Conservation (phyloP, 1,140 invertebrate species). For the Cyclina sinensis region DNA sequence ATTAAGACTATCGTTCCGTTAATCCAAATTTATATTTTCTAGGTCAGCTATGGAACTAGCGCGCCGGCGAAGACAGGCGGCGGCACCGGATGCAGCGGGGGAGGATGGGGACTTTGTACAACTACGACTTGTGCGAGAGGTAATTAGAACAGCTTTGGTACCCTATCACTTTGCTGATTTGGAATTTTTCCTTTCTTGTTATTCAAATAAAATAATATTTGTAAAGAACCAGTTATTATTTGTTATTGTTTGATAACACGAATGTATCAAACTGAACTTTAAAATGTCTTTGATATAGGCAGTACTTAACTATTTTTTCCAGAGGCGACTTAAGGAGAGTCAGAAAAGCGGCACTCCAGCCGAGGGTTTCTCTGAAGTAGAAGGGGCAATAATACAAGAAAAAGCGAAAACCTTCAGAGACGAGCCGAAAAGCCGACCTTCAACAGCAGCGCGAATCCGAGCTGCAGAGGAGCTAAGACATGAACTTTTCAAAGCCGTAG, state of each 20-base stretch:
- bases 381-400: background rate
- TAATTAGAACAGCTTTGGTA: conserved; percentile 8
- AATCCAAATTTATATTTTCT: no score
- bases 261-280: no score
- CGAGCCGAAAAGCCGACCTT: conserved; percentile 5
- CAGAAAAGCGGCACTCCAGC: background rate
- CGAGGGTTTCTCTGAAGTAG: background rate
- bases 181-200: no score
- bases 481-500: conserved; percentile 58
- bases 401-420: conserved; percentile 5
- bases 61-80: conserved; percentile 73
- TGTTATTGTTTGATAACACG: no score
- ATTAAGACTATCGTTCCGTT: no score
- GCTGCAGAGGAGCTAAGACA: conserved; percentile 52
- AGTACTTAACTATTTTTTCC: no score
- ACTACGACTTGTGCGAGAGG: conserved; percentile 73
- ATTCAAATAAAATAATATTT: no score
- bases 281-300: no score
- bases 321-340: background rate
- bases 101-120: conserved; percentile 81
- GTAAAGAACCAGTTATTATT: no score
- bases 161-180: no score
- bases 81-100: conserved; percentile 66
- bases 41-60: background rate
- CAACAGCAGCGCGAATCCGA: conserved; percentile 9